Percentiles rank a stretch among this genome's conserved stretches.
Evolutionary conservation across 2,888 invertebrate genomes (phyloP).

Genomic region (Drosophila testacea): DNA sequence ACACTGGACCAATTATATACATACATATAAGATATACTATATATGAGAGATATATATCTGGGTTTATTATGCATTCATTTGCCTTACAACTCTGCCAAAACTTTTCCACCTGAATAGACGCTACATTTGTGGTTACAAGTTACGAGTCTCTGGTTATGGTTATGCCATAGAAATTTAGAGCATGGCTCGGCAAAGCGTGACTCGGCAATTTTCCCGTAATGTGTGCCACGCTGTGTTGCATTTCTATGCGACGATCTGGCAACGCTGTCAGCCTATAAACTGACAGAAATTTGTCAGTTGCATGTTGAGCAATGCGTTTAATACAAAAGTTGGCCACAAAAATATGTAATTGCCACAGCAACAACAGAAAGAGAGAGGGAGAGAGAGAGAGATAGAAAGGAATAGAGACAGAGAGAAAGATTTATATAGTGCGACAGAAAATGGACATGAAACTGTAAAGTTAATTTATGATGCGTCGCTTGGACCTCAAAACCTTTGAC

Average conservation of each 20-base stretch:
- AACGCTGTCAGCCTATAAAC: not conserved
- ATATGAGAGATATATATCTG: conserved; percentile 4
- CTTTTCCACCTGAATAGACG: conserved; percentile 60
- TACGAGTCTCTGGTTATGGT: conserved; percentile 14
- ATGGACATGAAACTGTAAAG: conserved; percentile 26
- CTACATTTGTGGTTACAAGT: conserved; percentile 23
- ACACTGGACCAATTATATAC: conserved; percentile 19
- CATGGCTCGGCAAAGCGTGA: conserved; percentile 60
- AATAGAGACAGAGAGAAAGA: conserved; percentile 14
- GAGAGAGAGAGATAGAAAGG: conserved; percentile 15
- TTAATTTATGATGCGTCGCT: conserved; percentile 56
- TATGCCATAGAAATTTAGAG: conserved; percentile 56
- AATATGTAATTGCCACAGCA: not conserved
- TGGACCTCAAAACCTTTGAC: conserved; percentile 7
- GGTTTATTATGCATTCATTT: conserved; percentile 54
- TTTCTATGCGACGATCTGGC: conserved; percentile 13
- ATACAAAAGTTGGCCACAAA: conserved; percentile 25
- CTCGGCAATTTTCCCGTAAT: conserved; percentile 59
- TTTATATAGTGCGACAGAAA: conserved; percentile 6
- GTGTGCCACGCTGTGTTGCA: conserved; percentile 51
- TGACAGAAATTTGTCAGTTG: conserved; percentile 1
- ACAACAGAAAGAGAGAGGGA: conserved; percentile 6
- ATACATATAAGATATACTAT: conserved; percentile 1
- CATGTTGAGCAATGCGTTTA: conserved; percentile 7
- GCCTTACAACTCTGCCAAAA: conserved; percentile 24